These are phyloP conservation scores for Rhinella marina DNA, from an alignment of 2,797 vertebrate genomes.

Conservation along the genomic window DNA sequence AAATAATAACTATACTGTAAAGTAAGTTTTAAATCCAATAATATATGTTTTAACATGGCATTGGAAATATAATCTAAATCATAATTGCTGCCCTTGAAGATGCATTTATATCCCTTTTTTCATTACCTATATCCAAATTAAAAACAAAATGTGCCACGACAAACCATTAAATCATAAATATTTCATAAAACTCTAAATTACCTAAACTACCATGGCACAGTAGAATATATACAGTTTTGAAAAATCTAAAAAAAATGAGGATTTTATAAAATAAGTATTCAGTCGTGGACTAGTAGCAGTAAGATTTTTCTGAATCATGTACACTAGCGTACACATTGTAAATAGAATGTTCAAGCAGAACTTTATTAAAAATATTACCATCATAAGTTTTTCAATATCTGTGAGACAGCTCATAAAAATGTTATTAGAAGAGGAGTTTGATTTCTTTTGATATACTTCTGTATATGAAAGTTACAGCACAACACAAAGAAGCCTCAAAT, in stretches of 20 bases:
- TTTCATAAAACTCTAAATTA: neutral
- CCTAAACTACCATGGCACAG: neutral
- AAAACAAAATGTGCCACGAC: neutral
- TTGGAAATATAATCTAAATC: no score
- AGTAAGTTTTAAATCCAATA: no score
- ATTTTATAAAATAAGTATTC: neutral
- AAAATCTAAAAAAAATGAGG: neutral
- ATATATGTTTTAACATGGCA: no score
- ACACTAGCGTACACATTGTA: conserved; percentile 12
- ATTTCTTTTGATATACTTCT: conserved; percentile 32
- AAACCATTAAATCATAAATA: neutral
- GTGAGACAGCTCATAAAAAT: conserved; percentile 41
- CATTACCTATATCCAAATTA: neutral
- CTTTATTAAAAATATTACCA: conserved; percentile 36
- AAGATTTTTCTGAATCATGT: conserved; percentile 12
- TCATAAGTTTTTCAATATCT: conserved; percentile 39
- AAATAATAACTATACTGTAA: no score
- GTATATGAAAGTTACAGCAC: conserved; percentile 17
- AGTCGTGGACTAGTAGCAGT: neutral
- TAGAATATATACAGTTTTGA: neutral
- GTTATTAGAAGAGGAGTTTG: conserved; percentile 44
- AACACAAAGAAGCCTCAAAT: neutral
- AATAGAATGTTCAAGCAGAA: conserved; percentile 1
- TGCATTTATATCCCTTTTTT: neutral
- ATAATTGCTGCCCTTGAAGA: no score